phyloP scores from a whole-genome alignment of 2,113 vertebrate species.

The Oreochromis spilurus region DNA sequence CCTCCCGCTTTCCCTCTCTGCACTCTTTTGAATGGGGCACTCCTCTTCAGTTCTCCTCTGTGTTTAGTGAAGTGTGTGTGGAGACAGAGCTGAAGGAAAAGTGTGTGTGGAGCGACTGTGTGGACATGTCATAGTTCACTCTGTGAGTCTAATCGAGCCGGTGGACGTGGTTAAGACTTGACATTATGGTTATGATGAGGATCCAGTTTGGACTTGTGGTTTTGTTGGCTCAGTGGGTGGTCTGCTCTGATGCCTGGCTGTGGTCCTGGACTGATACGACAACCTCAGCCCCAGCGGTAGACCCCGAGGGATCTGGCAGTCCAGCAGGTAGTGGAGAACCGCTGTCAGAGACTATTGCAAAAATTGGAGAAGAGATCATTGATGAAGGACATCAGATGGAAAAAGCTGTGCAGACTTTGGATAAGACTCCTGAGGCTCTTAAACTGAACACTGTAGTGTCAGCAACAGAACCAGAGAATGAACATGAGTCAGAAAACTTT shows the following conservation, averaged over 20 bases:
- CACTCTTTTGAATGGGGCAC: constrained; percentile 59
- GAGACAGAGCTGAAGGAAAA: constrained; percentile 46
- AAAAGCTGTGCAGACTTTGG: constrained; percentile 39
- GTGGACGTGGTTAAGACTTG: constrained; percentile 40
- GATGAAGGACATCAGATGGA: constrained; percentile 53
- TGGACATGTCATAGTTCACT: constrained; percentile 65
- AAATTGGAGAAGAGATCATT: constrained; percentile 61
- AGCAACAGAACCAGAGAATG: neutral
- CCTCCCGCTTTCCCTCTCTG: constrained; percentile 18
- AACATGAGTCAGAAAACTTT: constrained; percentile 1
- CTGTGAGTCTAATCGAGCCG: constrained; percentile 21
- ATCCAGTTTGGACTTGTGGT: constrained; percentile 57
- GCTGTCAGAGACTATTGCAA: constrained; percentile 36
- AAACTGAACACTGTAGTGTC: constrained; percentile 17
- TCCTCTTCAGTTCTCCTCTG: constrained; percentile 66
- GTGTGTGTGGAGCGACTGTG: constrained; percentile 37
- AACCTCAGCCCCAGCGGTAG: constrained; percentile 31
- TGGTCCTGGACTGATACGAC: constrained; percentile 36
- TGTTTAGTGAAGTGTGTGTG: constrained; percentile 46
- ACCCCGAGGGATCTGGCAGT: constrained; percentile 45
- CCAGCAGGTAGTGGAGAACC: constrained; percentile 24
- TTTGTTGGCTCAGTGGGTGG: constrained; percentile 64
- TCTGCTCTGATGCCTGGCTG: constrained; percentile 59
- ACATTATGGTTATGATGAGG: constrained; percentile 51
- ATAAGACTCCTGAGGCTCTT: constrained; percentile 11